A percentile compares a stretch with the other conserved stretches of the same genome.
phyloP scores from a whole-genome alignment of 2,888 invertebrate species.

The Xanthia icteritia region DNA sequence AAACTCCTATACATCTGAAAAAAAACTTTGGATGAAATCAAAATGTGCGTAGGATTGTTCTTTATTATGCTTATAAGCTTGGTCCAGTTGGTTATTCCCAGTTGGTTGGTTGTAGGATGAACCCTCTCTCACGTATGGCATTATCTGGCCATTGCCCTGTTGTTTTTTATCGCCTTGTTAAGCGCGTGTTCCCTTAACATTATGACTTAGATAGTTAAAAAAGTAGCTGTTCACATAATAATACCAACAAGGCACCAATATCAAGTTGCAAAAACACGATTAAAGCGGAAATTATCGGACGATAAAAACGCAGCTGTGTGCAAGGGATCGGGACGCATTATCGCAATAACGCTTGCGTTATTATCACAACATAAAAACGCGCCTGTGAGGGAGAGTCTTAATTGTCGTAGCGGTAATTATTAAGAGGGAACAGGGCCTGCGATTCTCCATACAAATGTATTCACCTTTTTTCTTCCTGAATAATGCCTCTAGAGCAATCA shows the following conservation, averaged over 20 bases:
- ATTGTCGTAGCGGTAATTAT: not conserved
- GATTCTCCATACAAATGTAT: no score
- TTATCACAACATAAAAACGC: no score
- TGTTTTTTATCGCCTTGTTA: not conserved
- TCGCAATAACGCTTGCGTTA: no score
- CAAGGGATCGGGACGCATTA: no score
- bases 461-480: no score
- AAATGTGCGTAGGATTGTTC: not conserved
- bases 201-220: not conserved
- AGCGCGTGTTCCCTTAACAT: not conserved
- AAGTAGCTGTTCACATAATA: not conserved
- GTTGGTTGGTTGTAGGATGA: not conserved
- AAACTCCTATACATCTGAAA: not conserved
- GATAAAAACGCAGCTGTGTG: no score
- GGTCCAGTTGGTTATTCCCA: conserved; percentile 33
- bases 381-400: no score
- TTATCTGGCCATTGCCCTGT: conserved; percentile 2
- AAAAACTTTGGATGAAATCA: conserved; percentile 3
- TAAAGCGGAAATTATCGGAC: no score
- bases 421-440: no score
- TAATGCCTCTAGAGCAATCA: no score
- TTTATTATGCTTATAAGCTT: not conserved
- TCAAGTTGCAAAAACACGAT: not conserved
- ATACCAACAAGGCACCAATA: no score
- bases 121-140: not conserved